Percentiles rank a stretch among this genome's conserved stretches.
Conservation (phyloP, 1,140 invertebrate genomes). For the Drosophila parvula region DNA sequence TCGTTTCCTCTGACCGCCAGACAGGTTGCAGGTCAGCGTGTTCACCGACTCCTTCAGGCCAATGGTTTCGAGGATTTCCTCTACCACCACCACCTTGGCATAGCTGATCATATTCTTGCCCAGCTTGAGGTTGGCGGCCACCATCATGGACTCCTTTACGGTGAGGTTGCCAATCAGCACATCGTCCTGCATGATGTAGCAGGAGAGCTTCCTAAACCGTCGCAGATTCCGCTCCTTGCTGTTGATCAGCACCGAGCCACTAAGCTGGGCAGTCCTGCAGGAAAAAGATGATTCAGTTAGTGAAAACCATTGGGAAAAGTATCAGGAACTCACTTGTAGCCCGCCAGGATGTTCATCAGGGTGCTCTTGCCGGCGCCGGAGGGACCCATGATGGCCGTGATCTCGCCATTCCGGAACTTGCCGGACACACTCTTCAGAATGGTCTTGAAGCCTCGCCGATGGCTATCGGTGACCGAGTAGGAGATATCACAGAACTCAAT, state of each 20-base stretch:
- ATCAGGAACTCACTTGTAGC: constrained; percentile 90
- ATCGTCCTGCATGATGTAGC: constrained; percentile 99
- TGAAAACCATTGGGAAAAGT: neutral
- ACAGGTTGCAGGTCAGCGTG: constrained; percentile 91
- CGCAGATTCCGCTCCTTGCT: constrained; percentile 93
- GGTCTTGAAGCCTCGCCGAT: constrained; percentile 91
- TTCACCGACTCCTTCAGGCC: constrained; percentile 89
- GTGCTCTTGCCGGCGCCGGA: constrained; percentile 97
- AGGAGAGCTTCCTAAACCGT: constrained; percentile 95
- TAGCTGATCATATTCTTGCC: constrained; percentile 90
- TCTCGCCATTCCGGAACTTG: constrained; percentile 90
- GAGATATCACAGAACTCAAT: constrained; percentile 93
- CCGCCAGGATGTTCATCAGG: constrained; percentile 94
- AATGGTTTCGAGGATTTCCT: constrained; percentile 93
- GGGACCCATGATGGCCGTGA: constrained; percentile 97
- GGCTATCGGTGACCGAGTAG: constrained; percentile 93
- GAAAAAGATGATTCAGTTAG: constrained; percentile 53
- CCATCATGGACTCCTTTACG: constrained; percentile 94
- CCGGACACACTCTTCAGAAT: constrained; percentile 94
- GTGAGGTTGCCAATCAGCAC: constrained; percentile 94
- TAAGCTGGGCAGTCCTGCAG: constrained; percentile 89
- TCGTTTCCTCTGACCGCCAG: constrained; percentile 96
- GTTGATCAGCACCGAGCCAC: constrained; percentile 92
- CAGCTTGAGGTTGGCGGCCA: constrained; percentile 95
- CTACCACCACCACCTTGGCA: constrained; percentile 91